Base-by-base conservation (phyloP, 2,113 vertebrate genomes). In the Thalassarche chlororhynchos region DNA sequence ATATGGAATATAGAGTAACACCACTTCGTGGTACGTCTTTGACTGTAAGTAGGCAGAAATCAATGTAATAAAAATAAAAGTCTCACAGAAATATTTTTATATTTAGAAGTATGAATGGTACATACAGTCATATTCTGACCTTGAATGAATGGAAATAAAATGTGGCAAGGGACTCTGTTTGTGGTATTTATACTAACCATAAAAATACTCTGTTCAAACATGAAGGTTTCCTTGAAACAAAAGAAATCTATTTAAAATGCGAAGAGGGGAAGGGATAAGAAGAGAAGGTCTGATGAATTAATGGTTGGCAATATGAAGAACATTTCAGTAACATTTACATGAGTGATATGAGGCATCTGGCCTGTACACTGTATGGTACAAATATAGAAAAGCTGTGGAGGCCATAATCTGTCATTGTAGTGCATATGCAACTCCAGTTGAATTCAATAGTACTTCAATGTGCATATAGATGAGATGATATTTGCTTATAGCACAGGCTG, bases 41-140 rank as follows among this genome's bases (percentile, higher is more conserved):
- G 66, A 87, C 34, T 89, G 47, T 79, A 97, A 94, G 62, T 51
- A 88, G 42, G 72, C 66, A 97, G 90, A 97, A 97, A 96, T 97
- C 93, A 93, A n/a, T 94, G 88, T 82, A 93, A 85, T 87, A 95
- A 97, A 97, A 98, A 94, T 76, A 95, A 97, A 97, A 96, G 69
- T 94, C 77, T 85, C 25, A 2, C 44, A 86, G 46, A 94, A 19
- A 85, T 93, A 51, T 55, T 97, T 96, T 96, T 93, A 52, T 88
- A 84, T 96, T 97, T 97, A 95, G 79, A 84, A 93, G 86, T 95
- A 88, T 65, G 61, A 97, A 97, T 92, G 83, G 64, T 89, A 94
- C 87, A 72, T 70, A 78, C 42, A 96, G 61, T 86, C 47, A 79
- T 97, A 91, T 77, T 71, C 80, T 98, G 95, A 97, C 96, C 94